Evolutionary conservation across 2,113 vertebrate genomes (phyloP).

Genomic region (Pyrgilauda ruficollis): DNA sequence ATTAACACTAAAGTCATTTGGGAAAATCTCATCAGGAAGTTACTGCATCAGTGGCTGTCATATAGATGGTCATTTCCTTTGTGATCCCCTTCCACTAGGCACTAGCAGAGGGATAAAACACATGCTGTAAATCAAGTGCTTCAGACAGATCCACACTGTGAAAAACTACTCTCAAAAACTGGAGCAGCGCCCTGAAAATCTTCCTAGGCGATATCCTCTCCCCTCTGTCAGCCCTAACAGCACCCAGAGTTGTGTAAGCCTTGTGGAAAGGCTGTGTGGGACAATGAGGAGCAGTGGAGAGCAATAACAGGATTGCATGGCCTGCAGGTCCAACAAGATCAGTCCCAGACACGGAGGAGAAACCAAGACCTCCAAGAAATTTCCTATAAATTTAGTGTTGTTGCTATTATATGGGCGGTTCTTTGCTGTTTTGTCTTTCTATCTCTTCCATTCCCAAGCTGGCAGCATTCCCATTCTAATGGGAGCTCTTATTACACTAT

Average conservation of each 20-base stretch:
- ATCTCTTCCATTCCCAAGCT: neutral
- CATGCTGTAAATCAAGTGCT: neutral
- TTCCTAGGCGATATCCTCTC: neutral
- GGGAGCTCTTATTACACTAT: neutral
- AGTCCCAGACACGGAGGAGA: neutral
- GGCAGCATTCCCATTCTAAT: neutral
- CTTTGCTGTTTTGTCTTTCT: neutral
- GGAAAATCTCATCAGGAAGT: neutral
- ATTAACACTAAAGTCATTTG: neutral
- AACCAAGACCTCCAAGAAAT: neutral
- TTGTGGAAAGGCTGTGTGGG: neutral
- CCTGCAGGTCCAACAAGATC: neutral
- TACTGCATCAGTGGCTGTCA: neutral
- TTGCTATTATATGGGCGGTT: rapidly evolving
- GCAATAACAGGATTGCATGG: neutral
- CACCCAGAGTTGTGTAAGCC: neutral
- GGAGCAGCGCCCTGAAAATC: neutral
- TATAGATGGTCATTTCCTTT: neutral
- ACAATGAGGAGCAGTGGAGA: neutral
- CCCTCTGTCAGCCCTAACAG: neutral
- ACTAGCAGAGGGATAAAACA: neutral
- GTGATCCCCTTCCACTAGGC: neutral
- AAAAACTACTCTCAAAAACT: neutral
- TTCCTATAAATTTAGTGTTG: neutral
- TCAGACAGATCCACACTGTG: neutral